Evolutionary conservation across 2,113 vertebrate species (phyloP), one percentile per base, ranked within the genome.

Genomic region (Thinocorus orbignyianus): DNA sequence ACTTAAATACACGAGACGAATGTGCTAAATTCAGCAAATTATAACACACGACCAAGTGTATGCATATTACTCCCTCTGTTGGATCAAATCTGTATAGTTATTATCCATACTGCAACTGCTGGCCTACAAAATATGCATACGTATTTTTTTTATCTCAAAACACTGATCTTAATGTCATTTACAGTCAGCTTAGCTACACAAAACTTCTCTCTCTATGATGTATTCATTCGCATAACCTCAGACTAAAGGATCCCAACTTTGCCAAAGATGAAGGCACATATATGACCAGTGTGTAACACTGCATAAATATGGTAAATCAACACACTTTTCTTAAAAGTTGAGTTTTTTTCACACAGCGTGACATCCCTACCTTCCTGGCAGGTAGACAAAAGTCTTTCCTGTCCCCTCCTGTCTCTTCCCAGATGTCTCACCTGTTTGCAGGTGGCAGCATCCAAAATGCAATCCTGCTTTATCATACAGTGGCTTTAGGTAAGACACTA

Each of bases 61-160:
- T 73, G 83, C 5, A 22, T 76, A 39, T 88, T 86, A 42, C 80
- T 92, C 97, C 97, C 97, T 96, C 97, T 97, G 17, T 57, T 9
- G 96, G 91, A 49, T 44, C n/a, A 42, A 72, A n/a, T 39, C 37
- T 35, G 48, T 35, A 82, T 3, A 41, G 77, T 73, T n/a, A 12
- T 0, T 37, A 33, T 3, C 39, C 6, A 10, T 20, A 9, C 37
- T 20, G 28, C 24, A 35, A 10, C 2, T 49, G 42, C 83, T 57
- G 23, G 11, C 52, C 35, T 58, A 49, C 31, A 51, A 71, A 71
- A 23, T 11, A 72, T 14, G 39, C 17, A 11, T 0, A 2, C 17
- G 5, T 5, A n/a, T 20, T 30, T 12, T 42, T 54, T 85, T 10
- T 52, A 17, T 18, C 71, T 51, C 58, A 39, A 82, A 92, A 17